These are phyloP conservation scores for Bufo bufo DNA, from an alignment of 2,113 vertebrate species.

Conservation along the genomic window DNA sequence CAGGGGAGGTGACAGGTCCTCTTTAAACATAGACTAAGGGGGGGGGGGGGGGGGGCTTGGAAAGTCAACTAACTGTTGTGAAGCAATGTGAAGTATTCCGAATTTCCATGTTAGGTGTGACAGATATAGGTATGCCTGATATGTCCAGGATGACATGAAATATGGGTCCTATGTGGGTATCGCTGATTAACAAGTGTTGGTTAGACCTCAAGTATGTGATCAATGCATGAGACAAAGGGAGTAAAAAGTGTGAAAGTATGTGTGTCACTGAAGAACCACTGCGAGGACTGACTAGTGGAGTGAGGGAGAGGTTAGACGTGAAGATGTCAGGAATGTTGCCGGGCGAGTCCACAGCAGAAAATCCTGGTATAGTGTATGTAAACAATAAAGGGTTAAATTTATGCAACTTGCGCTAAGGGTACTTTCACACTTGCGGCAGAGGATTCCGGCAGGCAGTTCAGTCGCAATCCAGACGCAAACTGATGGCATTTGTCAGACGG, in stretches of 20 bases:
- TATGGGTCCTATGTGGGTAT: not conserved
- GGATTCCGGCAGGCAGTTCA: too few species aligned
- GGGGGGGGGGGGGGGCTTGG: too few species aligned
- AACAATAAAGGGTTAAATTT: not conserved
- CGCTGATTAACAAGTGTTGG: not conserved
- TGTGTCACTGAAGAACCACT: not conserved
- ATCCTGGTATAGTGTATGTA: not conserved
- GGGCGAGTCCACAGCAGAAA: conserved; percentile 1
- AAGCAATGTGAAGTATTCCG: not conserved
- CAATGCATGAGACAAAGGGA: conserved; percentile 32
- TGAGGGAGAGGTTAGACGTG: not conserved
- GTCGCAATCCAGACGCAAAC: too few species aligned
- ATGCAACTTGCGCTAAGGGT: not conserved
- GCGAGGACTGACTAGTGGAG: not conserved
- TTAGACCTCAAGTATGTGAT: conserved; percentile 43
- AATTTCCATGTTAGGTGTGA: not conserved
- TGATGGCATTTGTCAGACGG: too few species aligned
- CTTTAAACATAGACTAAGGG: too few species aligned
- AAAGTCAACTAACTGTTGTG: too few species aligned
- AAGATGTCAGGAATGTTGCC: conserved; percentile 24
- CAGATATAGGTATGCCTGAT: conserved; percentile 1
- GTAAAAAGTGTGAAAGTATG: conserved; percentile 1
- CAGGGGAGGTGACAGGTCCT: too few species aligned
- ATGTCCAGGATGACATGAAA: conserved; percentile 21
- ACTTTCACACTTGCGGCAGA: not conserved